phyloP scores from a whole-genome alignment of 2,113 vertebrate species.

The Vireo altiloquus region DNA sequence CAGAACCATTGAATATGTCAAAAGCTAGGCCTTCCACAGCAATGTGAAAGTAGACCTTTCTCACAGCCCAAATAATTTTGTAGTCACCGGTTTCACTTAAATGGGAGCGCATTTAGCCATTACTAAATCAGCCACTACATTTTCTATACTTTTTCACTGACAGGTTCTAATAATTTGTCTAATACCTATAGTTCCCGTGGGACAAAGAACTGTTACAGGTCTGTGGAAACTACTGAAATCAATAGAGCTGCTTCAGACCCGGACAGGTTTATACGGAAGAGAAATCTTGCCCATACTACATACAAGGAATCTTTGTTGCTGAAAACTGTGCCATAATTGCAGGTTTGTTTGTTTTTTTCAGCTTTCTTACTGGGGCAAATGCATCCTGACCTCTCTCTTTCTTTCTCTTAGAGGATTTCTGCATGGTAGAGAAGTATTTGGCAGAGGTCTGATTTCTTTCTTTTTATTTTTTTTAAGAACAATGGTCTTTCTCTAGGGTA shows the following conservation, averaged over 20 bases:
- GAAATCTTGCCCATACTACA: background rate
- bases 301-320: constrained; percentile 8
- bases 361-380: background rate
- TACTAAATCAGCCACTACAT: too few species aligned
- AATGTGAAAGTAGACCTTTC: background rate
- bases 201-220: background rate
- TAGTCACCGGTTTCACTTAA: background rate
- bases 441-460: background rate
- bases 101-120: background rate
- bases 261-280: background rate
- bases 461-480: background rate
- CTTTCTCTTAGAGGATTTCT: background rate
- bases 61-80: background rate
- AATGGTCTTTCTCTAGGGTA: background rate
- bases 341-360: background rate
- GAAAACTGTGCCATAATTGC: background rate
- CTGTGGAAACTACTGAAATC: background rate
- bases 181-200: background rate
- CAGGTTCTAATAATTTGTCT: background rate
- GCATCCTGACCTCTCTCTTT: background rate
- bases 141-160: background rate
- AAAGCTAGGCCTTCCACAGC: background rate
- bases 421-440: background rate
- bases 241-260: background rate
- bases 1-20: background rate